A percentile compares a stretch with the other conserved stretches of the same genome.
Evolutionary conservation across 1,140 invertebrate species (phyloP).

Genomic region (Latrodectus geometricus): DNA sequence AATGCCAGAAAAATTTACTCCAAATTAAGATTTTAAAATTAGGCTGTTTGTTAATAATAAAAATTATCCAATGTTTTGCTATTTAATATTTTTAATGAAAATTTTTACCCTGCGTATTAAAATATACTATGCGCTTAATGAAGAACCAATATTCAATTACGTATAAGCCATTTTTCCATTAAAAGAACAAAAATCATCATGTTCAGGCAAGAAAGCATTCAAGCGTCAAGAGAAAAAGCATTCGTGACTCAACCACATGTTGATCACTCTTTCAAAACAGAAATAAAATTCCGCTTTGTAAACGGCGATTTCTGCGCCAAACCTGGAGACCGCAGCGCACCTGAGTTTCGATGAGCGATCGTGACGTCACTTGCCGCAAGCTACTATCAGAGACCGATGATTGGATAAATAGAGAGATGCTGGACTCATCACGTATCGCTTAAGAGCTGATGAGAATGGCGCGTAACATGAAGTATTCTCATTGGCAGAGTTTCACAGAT

Average conservation of each 20-base stretch:
- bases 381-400: not conserved
- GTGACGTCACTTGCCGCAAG: conserved; percentile 34
- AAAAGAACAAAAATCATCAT: too few relatives aligned
- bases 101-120: too few relatives aligned
- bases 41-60: too few relatives aligned
- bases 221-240: not conserved
- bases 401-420: conserved; percentile 1
- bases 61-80: too few relatives aligned
- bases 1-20: too few relatives aligned
- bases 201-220: too few relatives aligned
- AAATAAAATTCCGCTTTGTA: not conserved
- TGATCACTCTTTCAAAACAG: not conserved
- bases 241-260: not conserved
- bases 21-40: too few relatives aligned
- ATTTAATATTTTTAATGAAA: too few relatives aligned
- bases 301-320: conserved; percentile 9
- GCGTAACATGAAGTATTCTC: conserved; percentile 35
- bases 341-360: conserved; percentile 1
- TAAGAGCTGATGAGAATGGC: conserved; percentile 33
- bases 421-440: not conserved
- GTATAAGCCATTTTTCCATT: too few relatives aligned
- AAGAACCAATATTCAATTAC: too few relatives aligned
- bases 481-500: conserved; percentile 10
- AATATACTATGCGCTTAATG: too few relatives aligned
- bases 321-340: not conserved